Evolutionary conservation across 2,113 vertebrate genomes (phyloP).

Genomic region (Campylomormyrus tamandua): DNA sequence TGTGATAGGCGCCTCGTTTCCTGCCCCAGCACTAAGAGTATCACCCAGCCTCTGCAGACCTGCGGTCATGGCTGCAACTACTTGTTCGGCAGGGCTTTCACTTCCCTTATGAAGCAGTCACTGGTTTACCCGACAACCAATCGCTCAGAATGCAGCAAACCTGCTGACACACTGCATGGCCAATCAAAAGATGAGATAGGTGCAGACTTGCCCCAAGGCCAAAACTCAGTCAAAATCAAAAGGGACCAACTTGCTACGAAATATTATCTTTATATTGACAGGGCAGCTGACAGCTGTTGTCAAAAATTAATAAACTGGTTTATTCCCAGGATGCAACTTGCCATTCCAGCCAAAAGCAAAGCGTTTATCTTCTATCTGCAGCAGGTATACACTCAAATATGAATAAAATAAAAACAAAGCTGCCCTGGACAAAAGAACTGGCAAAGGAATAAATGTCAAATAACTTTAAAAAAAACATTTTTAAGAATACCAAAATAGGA

Average conservation of each 20-base stretch:
- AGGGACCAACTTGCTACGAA: not conserved
- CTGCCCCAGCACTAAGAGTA: conserved; percentile 1
- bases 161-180: not conserved
- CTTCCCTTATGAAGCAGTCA: not conserved
- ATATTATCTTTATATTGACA: not conserved
- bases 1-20: not conserved
- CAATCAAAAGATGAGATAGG: not conserved
- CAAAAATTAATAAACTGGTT: not conserved
- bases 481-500: not conserved
- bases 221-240: not conserved
- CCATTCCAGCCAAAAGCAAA: not conserved
- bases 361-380: not conserved
- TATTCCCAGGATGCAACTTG: not conserved
- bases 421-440: not conserved
- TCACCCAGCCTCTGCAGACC: not conserved
- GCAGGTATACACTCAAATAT: not conserved
- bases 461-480: not conserved
- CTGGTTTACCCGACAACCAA: not conserved
- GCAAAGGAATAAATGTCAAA: not conserved
- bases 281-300: not conserved
- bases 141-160: not conserved
- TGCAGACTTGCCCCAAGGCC: not conserved
- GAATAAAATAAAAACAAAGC: not conserved
- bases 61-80: not conserved
- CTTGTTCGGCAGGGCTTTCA: not conserved